A percentile compares a stretch with the other conserved stretches of the same genome.
phyloP scores from a whole-genome alignment of 2,797 vertebrate species.

The Acanthopagrus latus region DNA sequence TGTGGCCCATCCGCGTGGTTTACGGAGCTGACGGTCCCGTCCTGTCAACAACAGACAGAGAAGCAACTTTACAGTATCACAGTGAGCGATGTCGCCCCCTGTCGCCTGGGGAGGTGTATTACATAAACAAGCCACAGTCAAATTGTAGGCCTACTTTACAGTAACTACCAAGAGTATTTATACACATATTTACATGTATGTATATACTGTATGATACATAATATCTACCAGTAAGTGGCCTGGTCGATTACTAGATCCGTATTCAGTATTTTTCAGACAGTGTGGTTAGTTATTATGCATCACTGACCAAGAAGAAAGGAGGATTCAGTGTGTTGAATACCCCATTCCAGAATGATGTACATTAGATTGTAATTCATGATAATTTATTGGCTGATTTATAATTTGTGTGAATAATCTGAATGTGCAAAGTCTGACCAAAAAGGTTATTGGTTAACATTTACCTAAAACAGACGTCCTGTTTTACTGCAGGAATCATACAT shows the following conservation, averaged over 20 bases:
- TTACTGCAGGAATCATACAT: background rate
- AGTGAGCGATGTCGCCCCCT: slow-evolving; percentile 29
- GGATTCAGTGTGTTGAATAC: too few species aligned
- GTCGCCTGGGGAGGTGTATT: slow-evolving; percentile 20
- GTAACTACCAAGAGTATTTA: too few species aligned
- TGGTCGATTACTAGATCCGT: too few species aligned
- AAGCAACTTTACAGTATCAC: background rate
- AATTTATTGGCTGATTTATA: background rate
- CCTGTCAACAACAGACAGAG: background rate
- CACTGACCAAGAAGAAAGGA: too few species aligned
- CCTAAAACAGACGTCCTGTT: background rate
- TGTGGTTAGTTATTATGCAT: too few species aligned
- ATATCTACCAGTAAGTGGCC: too few species aligned
- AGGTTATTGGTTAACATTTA: background rate
- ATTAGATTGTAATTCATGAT: too few species aligned
- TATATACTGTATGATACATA: too few species aligned
- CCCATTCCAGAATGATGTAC: too few species aligned
- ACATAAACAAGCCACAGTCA: slow-evolving; percentile 4
- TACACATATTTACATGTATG: too few species aligned
- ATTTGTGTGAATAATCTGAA: background rate
- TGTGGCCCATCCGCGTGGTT: slow-evolving; percentile 20
- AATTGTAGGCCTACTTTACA: too few species aligned
- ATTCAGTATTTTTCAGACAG: too few species aligned
- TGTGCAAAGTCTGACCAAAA: background rate
- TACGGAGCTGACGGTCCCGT: background rate